Percentiles rank a stretch among this genome's conserved stretches.
Evolutionary conservation across 2,797 vertebrate genomes (phyloP).

Genomic region (Tenualosa thibaudeaui): DNA sequence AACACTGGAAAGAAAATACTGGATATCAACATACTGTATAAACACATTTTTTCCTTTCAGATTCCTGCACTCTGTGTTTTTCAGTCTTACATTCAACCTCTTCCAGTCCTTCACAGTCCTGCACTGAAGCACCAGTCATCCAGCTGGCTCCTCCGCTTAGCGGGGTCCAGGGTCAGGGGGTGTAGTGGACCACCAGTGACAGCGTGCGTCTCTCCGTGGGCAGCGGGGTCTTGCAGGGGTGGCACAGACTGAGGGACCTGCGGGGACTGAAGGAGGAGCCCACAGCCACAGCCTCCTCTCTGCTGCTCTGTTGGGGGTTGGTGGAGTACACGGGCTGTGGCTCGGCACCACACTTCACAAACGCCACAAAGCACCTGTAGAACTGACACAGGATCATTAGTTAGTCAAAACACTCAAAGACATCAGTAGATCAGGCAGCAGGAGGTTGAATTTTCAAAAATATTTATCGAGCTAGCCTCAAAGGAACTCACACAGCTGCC

Average conservation of each 20-base stretch:
- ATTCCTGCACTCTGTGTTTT: not conserved
- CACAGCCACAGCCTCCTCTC: slow-evolving; percentile 34
- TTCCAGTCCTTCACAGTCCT: not conserved
- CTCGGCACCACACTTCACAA: slow-evolving; percentile 65
- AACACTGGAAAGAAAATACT: not conserved
- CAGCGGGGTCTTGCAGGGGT: slow-evolving; percentile 13
- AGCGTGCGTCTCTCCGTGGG: slow-evolving; percentile 45
- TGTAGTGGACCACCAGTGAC: slow-evolving; percentile 63
- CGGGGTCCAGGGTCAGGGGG: slow-evolving; percentile 42
- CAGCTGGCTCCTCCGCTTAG: not conserved
- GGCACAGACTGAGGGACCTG: slow-evolving; percentile 33
- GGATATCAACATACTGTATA: not conserved
- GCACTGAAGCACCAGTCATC: not conserved
- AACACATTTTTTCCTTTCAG: not conserved
- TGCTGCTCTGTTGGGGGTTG: slow-evolving; percentile 47
- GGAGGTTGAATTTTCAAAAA: too few species aligned
- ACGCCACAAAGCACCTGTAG: slow-evolving; percentile 65
- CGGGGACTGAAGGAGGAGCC: slow-evolving; percentile 40
- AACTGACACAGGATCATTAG: slow-evolving; percentile 56
- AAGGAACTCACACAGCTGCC: not conserved
- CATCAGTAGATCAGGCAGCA: too few species aligned
- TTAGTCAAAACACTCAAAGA: too few species aligned
- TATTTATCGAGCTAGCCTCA: too few species aligned
- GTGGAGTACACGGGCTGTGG: slow-evolving; percentile 46
- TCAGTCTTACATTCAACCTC: not conserved